phyloP scores from a whole-genome alignment of 2,888 invertebrate species.

The Drepanosiphum platanoidis region DNA sequence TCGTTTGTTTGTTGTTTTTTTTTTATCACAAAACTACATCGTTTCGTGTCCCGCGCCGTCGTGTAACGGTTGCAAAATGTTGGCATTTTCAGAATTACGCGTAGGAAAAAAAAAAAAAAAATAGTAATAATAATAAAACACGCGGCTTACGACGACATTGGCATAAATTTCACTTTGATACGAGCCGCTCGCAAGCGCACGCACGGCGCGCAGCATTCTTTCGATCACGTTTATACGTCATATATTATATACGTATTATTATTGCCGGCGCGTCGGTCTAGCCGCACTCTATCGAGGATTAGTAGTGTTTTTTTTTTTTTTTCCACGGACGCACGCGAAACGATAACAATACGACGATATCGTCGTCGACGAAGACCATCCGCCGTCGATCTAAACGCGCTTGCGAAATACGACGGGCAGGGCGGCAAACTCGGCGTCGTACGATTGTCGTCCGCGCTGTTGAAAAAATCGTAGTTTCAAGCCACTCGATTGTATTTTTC shows the following conservation, averaged over 20 bases:
- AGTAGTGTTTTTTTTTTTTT: neutral
- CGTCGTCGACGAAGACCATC: neutral
- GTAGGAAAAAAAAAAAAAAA: neutral
- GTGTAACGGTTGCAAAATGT: conserved; percentile 13
- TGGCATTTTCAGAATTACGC: conserved; percentile 15
- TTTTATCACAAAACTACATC: neutral
- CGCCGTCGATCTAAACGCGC: neutral
- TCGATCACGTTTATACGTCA: neutral
- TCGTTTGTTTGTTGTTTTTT: neutral
- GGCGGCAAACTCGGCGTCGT: no score
- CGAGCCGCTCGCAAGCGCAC: neutral
- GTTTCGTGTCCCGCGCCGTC: neutral
- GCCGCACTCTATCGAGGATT: neutral
- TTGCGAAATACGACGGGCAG: no score
- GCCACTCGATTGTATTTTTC: no score
- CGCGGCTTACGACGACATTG: neutral
- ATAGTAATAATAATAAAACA: neutral
- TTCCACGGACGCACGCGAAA: neutral
- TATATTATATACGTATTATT: no score
- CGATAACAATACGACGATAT: no score
- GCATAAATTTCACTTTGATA: conserved; percentile 35
- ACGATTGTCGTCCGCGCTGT: neutral
- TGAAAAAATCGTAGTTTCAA: no score
- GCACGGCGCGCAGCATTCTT: neutral
- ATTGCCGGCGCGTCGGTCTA: neutral